Conservation (phyloP, 2,888 invertebrate species). For the Hypselothyrea guttata region DNA sequence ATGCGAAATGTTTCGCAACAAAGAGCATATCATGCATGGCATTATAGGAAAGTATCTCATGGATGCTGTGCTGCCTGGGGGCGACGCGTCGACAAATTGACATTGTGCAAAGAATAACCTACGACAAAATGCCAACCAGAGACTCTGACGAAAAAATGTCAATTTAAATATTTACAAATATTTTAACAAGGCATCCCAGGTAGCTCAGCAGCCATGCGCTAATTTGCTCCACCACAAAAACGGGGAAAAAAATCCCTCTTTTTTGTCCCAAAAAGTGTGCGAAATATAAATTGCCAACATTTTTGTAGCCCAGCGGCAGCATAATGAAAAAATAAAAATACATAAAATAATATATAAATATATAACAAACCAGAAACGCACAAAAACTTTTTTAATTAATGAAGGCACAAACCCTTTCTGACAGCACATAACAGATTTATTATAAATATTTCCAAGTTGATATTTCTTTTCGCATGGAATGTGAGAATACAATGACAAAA, state of each 20-base stretch:
- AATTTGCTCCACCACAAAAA: no score
- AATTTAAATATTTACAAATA: constrained; percentile 80
- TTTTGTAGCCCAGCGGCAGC: constrained; percentile 45
- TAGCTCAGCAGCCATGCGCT: background rate
- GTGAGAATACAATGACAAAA: background rate
- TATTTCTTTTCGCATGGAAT: background rate
- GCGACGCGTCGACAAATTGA: constrained; percentile 58
- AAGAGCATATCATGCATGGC: no score
- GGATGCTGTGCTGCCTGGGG: constrained; percentile 31
- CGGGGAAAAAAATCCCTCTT: constrained; percentile 62
- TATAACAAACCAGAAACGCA: constrained; percentile 2
- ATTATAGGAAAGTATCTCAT: constrained; percentile 13
- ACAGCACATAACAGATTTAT: background rate
- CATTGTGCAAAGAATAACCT: constrained; percentile 49
- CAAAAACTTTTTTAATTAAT: constrained; percentile 70
- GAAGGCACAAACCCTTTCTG: constrained; percentile 11
- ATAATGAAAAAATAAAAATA: constrained; percentile 12
- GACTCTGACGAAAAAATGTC: constrained; percentile 65
- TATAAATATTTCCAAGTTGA: background rate
- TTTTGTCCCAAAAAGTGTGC: constrained; percentile 53
- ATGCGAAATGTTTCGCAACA: constrained; percentile 18
- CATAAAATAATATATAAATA: background rate
- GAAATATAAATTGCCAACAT: constrained; percentile 66
- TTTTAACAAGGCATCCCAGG: constrained; percentile 61
- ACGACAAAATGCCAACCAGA: constrained; percentile 19